Evolutionary conservation across 2,113 vertebrate genomes (phyloP), one percentile per base, ranked within the genome.

Genomic region (Cygnus buccinator): DNA sequence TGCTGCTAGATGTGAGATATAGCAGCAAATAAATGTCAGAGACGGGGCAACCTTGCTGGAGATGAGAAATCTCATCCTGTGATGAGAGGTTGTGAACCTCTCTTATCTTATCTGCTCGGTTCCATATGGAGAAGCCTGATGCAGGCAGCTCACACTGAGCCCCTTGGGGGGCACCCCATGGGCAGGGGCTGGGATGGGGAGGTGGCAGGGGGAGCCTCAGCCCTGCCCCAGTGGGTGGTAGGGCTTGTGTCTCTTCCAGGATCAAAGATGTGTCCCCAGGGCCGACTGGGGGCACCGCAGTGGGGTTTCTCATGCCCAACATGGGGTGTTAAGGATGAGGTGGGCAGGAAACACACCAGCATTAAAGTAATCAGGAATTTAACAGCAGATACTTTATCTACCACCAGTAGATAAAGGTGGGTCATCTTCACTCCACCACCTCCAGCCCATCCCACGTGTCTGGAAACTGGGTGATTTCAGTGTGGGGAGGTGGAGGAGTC

Each of bases 51-150:
- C 61, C 43, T 70, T 67, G 39, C 81, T 93, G 59, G 58, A 76
- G 75, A 94, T 85, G 75, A 85, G 87, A 93, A 91, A 88, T 29
- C 78, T 67, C 44, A 10, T 89, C 62, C 78, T 87, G 41, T 80
- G 82, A 85, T 26, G 67, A 73, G 44, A 73, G 90, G 81, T 73
- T 79, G 48, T 15, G 66, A 89, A 78, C 77, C 35, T 79, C 80
- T 63, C 84, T 87, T 89, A 89, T 41, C 83, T 93, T 55, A 79
- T 66, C 91, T 89, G 22, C 75, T 41, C 33, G 13, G 23, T 76
- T 93, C 76, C n/a, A 2, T 26, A 70, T 76, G 0, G 2, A 84
- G 65, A 65, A 93, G 21, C 43, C 48, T 68, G 89, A 65, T 0
- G 0, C 39, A 52, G 73, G 66, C 0, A 3, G 70, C 52, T 72